These are phyloP conservation scores for Cryptus armator DNA, from an alignment of 2,888 invertebrate genomes.

Conservation along the genomic window DNA sequence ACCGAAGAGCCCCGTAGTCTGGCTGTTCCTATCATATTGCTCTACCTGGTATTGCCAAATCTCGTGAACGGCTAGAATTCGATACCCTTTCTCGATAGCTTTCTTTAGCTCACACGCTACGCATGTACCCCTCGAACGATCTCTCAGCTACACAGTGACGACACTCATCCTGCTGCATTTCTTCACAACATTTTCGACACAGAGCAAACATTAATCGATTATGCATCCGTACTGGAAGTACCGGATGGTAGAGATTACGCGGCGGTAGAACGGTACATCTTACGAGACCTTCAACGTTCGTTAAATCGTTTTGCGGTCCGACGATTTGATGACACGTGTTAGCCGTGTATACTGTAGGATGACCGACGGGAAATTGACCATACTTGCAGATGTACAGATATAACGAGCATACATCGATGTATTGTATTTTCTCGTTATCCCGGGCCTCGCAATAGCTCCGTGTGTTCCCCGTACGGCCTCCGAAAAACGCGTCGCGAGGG, in stretches of 20 bases:
- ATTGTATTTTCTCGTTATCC: conserved; percentile 15
- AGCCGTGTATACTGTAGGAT: conserved; percentile 68
- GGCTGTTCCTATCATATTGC: conserved; percentile 59
- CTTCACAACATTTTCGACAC: conserved; percentile 10
- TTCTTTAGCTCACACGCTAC: too few species aligned
- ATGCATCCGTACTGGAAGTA: background rate
- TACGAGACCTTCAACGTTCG: background rate
- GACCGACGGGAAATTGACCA: conserved; percentile 71
- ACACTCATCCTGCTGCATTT: background rate
- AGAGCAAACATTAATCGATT: background rate
- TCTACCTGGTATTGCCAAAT: conserved; percentile 73
- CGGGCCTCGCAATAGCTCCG: background rate
- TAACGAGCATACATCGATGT: conserved; percentile 7
- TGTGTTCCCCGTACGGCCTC: too few species aligned
- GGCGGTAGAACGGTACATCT: background rate
- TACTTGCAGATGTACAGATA: conserved; percentile 16
- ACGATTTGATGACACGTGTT: background rate
- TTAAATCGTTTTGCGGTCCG: background rate
- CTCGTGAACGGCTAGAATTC: too few species aligned
- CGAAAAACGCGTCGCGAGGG: too few species aligned
- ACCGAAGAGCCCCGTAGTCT: conserved; percentile 70
- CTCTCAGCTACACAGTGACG: too few species aligned
- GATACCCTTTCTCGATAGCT: too few species aligned
- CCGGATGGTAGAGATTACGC: conserved; percentile 10
- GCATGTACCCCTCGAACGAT: too few species aligned